Conservation (phyloP, 23 tunicate genomes). For the Botrylloides violaceus region DNA sequence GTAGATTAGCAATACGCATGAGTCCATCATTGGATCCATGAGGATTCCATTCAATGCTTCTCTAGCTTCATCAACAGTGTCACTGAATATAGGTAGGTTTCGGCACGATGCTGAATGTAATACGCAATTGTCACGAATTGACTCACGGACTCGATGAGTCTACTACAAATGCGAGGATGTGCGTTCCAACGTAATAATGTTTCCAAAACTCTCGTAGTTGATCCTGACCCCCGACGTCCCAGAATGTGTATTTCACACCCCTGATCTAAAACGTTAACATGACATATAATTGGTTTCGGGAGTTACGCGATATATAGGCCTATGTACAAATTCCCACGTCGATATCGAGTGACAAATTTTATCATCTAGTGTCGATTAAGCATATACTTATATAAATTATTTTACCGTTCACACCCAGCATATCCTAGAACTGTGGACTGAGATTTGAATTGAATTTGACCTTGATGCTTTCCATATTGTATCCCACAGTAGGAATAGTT, state of each 20-base stretch:
- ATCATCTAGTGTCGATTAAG: neutral
- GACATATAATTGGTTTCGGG: too few relatives aligned
- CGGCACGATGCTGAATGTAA: too few relatives aligned
- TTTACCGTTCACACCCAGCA: too few relatives aligned
- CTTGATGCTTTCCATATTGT: constrained; percentile 59
- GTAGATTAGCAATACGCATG: constrained; percentile 45
- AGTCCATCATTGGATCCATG: constrained; percentile 59
- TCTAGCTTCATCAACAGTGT: constrained; percentile 56
- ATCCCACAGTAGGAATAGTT: constrained; percentile 82
- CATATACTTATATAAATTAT: too few relatives aligned
- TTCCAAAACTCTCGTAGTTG: constrained; percentile 56
- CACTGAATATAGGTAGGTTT: constrained; percentile 30
- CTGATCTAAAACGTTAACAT: constrained; percentile 31
- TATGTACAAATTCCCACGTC: neutral
- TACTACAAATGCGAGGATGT: constrained; percentile 50
- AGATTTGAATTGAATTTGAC: too few relatives aligned
- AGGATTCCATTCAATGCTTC: constrained; percentile 49
- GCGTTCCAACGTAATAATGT: constrained; percentile 57
- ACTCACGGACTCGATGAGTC: too few relatives aligned
- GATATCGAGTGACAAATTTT: neutral
- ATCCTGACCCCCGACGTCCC: constrained; percentile 96
- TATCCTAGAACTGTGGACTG: too few relatives aligned
- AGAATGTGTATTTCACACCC: constrained; percentile 33
- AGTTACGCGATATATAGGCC: neutral
- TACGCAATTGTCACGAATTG: too few relatives aligned